phyloP scores from a whole-genome alignment of 2,888 invertebrate species.

The Tetranychus piercei region DNA sequence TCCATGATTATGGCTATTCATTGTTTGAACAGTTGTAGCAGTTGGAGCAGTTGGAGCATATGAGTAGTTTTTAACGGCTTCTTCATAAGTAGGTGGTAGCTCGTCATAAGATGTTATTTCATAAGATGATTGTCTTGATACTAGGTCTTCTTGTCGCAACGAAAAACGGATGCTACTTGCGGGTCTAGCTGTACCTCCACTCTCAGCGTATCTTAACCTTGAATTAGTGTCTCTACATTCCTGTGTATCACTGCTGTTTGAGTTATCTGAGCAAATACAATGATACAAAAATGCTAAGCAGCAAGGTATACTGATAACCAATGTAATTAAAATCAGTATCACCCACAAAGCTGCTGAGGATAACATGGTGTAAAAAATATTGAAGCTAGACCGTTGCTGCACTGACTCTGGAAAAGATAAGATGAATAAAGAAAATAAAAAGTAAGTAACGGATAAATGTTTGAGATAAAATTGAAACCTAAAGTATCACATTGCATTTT shows the following conservation, averaged over 20 bases:
- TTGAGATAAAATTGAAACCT: too few species aligned
- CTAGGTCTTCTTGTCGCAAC: neutral
- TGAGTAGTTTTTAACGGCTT: slow-evolving; percentile 1
- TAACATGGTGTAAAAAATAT: neutral
- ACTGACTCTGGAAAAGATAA: neutral
- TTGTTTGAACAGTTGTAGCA: too few species aligned
- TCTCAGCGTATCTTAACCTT: neutral
- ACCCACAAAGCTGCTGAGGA: slow-evolving; percentile 4
- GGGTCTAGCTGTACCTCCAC: neutral
- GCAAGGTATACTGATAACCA: neutral
- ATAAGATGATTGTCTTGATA: neutral
- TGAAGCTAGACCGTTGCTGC: neutral
- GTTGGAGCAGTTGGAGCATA: neutral
- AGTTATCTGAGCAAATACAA: neutral
- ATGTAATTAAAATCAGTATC: neutral
- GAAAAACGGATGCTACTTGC: neutral
- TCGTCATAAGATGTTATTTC: neutral
- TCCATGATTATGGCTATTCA: too few species aligned
- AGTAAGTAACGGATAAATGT: too few species aligned
- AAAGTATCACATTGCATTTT: too few species aligned
- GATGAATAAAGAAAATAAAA: too few species aligned
- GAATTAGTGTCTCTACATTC: neutral
- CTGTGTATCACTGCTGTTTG: neutral
- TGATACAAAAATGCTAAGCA: neutral
- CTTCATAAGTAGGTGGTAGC: neutral